phyloP scores from a whole-genome alignment of 2,113 vertebrate genomes.

The Pleuronectes platessa region DNA sequence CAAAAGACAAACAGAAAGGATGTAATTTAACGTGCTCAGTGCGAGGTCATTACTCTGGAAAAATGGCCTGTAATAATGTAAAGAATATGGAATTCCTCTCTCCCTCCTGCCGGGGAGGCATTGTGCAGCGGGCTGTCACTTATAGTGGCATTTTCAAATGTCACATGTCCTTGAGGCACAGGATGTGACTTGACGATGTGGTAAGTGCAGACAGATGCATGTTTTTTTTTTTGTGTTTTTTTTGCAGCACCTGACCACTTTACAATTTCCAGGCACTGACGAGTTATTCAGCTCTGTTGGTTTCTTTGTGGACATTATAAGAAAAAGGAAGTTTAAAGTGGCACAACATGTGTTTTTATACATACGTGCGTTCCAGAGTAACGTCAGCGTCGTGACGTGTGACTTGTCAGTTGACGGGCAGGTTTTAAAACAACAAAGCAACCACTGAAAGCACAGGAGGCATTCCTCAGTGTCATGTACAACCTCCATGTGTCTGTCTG shows the following conservation, averaged over 20 bases:
- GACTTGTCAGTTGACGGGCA: constrained; percentile 21
- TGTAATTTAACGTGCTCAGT: background rate
- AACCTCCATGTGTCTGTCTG: constrained; percentile 36
- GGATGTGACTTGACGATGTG: constrained; percentile 63
- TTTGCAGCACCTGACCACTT: constrained; percentile 42
- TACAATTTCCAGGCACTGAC: constrained; percentile 55
- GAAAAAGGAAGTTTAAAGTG: constrained; percentile 45
- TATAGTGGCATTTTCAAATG: constrained; percentile 72
- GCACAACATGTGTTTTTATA: constrained; percentile 4
- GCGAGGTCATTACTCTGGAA: constrained; percentile 7
- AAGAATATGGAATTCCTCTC: constrained; percentile 29
- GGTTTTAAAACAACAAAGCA: constrained; percentile 42
- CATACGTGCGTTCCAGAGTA: constrained; percentile 23
- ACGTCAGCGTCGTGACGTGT: constrained; percentile 16
- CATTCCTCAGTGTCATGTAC: constrained; percentile 45
- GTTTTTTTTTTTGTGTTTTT: constrained; percentile 21
- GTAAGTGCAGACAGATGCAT: constrained; percentile 49
- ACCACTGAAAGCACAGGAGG: constrained; percentile 18
- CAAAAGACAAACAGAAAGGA: constrained; percentile 1
- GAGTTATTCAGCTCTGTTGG: constrained; percentile 20
- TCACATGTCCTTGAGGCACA: constrained; percentile 68
- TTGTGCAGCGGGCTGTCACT: constrained; percentile 53
- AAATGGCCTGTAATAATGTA: constrained; percentile 26
- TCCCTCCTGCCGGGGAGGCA: constrained; percentile 30
- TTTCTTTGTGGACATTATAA: constrained; percentile 14